Percentiles rank a stretch among this genome's conserved stretches.
Evolutionary conservation across 2,113 vertebrate species (phyloP).

Genomic region (Sitta europaea): DNA sequence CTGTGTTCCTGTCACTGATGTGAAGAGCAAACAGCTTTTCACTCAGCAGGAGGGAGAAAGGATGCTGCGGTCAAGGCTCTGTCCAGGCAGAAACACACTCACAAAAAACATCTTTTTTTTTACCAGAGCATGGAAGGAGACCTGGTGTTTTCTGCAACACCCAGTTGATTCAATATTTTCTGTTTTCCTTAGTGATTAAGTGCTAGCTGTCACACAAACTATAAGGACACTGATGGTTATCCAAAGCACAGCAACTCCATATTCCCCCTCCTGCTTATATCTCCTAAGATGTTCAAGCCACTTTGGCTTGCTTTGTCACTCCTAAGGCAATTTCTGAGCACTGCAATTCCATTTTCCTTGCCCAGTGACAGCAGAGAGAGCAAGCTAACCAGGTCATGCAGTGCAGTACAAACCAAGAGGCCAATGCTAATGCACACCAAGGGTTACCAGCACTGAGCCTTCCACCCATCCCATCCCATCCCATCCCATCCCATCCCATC

Average conservation of each 20-base stretch:
- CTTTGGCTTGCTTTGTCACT: not conserved
- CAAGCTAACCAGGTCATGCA: not conserved
- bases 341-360: not conserved
- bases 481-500: no score
- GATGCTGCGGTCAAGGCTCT: not conserved
- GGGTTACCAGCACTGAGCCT: not conserved
- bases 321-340: not conserved
- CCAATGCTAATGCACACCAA: not conserved
- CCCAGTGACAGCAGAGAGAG: not conserved
- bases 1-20: rapidly evolving
- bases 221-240: not conserved
- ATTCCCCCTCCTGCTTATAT: not conserved
- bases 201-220: rapidly evolving
- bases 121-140: not conserved
- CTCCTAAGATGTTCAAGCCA: not conserved
- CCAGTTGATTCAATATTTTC: not conserved
- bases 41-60: not conserved
- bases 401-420: not conserved
- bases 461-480: not conserved
- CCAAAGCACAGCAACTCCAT: not conserved
- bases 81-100: not conserved
- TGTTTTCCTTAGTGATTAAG: not conserved
- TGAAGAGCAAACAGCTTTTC: not conserved
- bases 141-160: not conserved
- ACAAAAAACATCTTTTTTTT: not conserved